Conservation (phyloP, 2,797 vertebrate genomes). For the Pipistrellus pipistrellus region DNA sequence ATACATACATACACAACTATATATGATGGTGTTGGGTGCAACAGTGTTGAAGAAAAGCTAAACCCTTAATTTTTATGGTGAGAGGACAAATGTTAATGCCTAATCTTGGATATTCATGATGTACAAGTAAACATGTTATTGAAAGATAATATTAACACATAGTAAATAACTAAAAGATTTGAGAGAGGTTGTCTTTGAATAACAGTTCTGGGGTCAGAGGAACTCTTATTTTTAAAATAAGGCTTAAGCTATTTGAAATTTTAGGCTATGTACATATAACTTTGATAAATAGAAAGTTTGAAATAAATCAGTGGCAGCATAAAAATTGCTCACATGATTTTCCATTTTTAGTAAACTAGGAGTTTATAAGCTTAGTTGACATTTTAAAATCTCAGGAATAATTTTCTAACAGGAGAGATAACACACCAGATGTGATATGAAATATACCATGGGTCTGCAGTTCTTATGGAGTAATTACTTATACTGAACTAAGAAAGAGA, state of each 20-base stretch:
- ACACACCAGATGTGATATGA: not conserved
- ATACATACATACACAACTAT: not conserved
- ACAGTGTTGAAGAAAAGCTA: not conserved
- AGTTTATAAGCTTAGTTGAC: not conserved
- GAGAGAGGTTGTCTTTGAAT: not conserved
- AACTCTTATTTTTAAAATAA: not conserved
- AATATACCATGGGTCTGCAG: not conserved
- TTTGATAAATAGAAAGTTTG: not conserved
- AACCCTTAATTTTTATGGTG: not conserved
- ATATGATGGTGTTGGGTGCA: not conserved
- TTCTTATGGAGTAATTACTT: not conserved
- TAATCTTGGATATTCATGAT: not conserved
- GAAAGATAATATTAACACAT: not conserved
- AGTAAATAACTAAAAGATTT: conserved; percentile 4
- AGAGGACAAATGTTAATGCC: not conserved
- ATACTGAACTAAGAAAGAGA: not conserved
- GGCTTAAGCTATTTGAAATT: conserved; percentile 30
- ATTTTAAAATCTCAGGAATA: not conserved
- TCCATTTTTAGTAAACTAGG: conserved; percentile 14
- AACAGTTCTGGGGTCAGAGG: not conserved
- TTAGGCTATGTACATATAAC: not conserved
- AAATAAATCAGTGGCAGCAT: not conserved
- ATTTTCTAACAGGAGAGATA: not conserved
- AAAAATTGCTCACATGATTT: not conserved
- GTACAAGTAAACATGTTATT: not conserved